Base-by-base conservation (phyloP, 2,113 vertebrate genomes). In the Calyptomena viridis region DNA sequence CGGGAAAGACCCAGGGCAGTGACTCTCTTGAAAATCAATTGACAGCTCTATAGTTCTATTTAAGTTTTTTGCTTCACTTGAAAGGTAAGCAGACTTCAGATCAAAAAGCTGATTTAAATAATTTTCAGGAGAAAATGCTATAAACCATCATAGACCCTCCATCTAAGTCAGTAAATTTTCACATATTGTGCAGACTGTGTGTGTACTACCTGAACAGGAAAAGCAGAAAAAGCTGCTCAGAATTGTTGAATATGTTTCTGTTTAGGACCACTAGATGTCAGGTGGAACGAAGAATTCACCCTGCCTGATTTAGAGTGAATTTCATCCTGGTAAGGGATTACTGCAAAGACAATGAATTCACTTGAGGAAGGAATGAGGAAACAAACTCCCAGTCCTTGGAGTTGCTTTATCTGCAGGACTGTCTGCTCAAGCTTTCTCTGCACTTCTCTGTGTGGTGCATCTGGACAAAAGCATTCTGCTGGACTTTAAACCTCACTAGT, bases 181-280 rank as follows among this genome's bases (percentile, higher is more conserved):
- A 55, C 7, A 12, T 31, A 7, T 24, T 24, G 2, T 28, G 37
- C 22, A 44, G 52, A 2, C 31, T 47, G 39, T 42, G 8, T 3
- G 1, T 56, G 10, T 39, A 10, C 10, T 49, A 4, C 30, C 7
- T 12, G 28, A 64, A 20, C 0, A 1, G 4, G 60, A 82, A 60
- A 46, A 2, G 2, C 5, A 8, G 17, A 22, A 59, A 75, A 89
- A 81, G 3, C 7, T 2, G 1, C 42, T 24, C 9, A 2, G 44
- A 33, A 11, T 7, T 40, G 17, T 21, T 60, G 30, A 55, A 39
- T 62, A 37, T 30, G 5, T 71, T 96, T 84, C 58, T 56, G 8
- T 31, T 20, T 33, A 23, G 5, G 27, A 74, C 96, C 98, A 94
- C 96, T 96, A 98, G 97, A 58, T 96, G 97, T 97, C 97, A 98